Base-by-base conservation (phyloP, 35 echinoderm and acorn worm species). In the Stichopus chloronotus region DNA sequence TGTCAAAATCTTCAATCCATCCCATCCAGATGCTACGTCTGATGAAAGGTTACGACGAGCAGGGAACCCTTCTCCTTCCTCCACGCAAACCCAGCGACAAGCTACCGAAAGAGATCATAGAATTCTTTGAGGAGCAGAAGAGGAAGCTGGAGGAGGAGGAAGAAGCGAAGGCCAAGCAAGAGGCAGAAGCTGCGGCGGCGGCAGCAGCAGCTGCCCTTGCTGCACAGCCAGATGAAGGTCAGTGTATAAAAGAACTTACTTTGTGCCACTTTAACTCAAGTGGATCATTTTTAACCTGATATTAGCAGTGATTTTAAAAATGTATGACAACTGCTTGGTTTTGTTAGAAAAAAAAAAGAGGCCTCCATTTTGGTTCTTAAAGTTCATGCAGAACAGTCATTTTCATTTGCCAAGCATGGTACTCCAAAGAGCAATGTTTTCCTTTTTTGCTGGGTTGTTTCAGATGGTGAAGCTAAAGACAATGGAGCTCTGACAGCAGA, bases 41-140 rank as follows among this genome's bases (percentile, higher is more conserved):
- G 52, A 96, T 99, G 95, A 99, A 99, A 65, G 97, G 94, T 16
- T 99, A 99, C 87, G 97, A 99, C 87, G 97, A 99, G 11, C 94
- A 99, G 25, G 93, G 93, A 58, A 99, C 97, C 58, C 91, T 99
- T 52, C 90, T 99, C 5, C 90, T 99, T 9, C 97, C 97, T 53
- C 97, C 97, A 11, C 93, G 97, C 8, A 76, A 92, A 74, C 94
- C 95, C 4, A 78, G 82, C 53, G 97, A 99, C 24, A 99, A 96
- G 86, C 92, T 99, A 7, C 93, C 97, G 8, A 13, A 85, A 13
- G 97, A 99, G 77, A 92, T 99, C n/a, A 19, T 93, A 13, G 97
- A 99, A 6, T 95, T 93, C 84, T 99, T 92, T 84, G 95, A 96
- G 59, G 97, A 99, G 68, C 93, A 96, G 82, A 96, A 95, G 95